Evolutionary conservation across 2,113 vertebrate species (phyloP).

Genomic region (Notarius lentiginosus): DNA sequence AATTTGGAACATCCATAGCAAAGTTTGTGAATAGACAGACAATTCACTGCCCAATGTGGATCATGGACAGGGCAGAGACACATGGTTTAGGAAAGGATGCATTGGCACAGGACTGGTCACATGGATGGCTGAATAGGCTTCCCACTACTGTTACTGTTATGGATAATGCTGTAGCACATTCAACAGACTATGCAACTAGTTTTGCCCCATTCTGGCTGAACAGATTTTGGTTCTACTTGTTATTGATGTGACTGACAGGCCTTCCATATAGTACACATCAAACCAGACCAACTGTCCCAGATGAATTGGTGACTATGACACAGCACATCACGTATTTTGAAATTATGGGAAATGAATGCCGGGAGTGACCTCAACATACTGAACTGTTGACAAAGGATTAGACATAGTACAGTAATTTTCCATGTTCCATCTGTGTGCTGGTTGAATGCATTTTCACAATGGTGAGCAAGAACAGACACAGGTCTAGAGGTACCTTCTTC

Average conservation of each 20-base stretch:
- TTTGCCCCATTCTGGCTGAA: background rate
- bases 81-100: background rate
- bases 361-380: background rate
- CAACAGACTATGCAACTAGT: constrained; percentile 2
- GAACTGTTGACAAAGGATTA: background rate
- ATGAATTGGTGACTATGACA: background rate
- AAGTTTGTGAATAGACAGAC: background rate
- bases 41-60: background rate
- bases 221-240: background rate
- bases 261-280: background rate
- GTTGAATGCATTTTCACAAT: background rate
- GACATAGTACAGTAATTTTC: background rate
- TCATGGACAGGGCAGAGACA: background rate
- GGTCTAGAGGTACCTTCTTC: background rate
- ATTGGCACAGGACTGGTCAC: background rate
- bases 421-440: background rate
- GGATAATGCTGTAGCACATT: background rate
- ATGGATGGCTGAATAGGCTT: background rate
- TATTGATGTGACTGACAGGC: background rate
- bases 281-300: background rate
- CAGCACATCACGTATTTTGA: background rate
- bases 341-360: background rate
- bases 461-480: background rate
- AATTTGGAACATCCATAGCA: background rate
- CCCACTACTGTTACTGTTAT: background rate